Evolutionary conservation across 2,888 invertebrate genomes (phyloP), one percentile per base, ranked within the genome.

Genomic region (Mactromeris polynyma): DNA sequence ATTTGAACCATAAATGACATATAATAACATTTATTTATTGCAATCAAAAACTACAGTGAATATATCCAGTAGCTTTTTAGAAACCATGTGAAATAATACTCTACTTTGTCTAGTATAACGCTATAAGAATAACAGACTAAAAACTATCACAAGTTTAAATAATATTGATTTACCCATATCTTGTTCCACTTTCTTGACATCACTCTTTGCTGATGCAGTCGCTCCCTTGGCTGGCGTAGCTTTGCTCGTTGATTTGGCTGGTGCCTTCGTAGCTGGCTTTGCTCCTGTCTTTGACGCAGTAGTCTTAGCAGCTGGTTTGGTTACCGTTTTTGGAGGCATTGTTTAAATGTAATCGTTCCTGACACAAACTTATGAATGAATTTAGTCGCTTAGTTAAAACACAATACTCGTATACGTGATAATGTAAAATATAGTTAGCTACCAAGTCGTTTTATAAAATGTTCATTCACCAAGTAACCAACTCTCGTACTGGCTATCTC

Each of bases 241-340:
- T 19, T 81, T 81, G 42, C 21, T 54, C 31, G 81, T n/a, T 31
- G 77, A 40, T 73, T 42, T 73, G 33, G 33, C 46, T 21, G 73
- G 69, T 26, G 51, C 77, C 26, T 42, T 81, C n/a, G 86, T 51
- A 4, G 83, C 79, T 77, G 82, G 36, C n/a, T 83, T 83, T 21
- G 73, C 46, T 26, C 85, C 38, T 2, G 81, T 51, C 38, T 90
- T 90, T 4, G 90, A 26, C 2, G 83, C 38, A 9, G 81, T 38
- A 26, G 87, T 87, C 14, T 87, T 54, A 14, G 90, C 81, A 14
- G 38, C 31, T 6, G 64, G 77, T 51, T 85, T 87, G 7, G 90
- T 85, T 69, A 85, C 85, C 87, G 87, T 6, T n/a, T 42, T 26
- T 33, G 31, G 31, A 17, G 31, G 73, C 73, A 36, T 73, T 17